Percentiles rank a stretch among this genome's conserved stretches.
These are phyloP conservation scores for Prolemur simus DNA, from an alignment of 2,113 vertebrate species.

Conservation along the genomic window DNA sequence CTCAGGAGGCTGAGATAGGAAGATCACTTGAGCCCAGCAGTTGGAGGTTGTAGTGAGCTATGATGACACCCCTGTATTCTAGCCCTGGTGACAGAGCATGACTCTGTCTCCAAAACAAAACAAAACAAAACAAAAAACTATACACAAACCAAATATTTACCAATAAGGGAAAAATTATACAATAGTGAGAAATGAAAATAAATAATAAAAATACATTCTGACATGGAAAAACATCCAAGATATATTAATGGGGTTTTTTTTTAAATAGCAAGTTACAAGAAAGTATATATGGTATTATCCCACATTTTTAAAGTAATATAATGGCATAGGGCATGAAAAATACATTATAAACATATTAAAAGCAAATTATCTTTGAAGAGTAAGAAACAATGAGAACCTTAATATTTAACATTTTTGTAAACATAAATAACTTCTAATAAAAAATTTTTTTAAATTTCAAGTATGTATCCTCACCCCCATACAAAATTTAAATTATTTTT, in stretches of 20 bases:
- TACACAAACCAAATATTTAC: not conserved
- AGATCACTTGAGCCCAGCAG: too few species aligned
- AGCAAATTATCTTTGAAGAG: not conserved
- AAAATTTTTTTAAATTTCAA: not conserved
- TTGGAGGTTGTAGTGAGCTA: too few species aligned
- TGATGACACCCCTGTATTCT: too few species aligned
- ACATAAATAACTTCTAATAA: not conserved
- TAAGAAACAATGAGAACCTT: not conserved
- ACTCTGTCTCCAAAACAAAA: too few species aligned
- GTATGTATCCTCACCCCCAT: not conserved
- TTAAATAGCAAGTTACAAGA: not conserved
- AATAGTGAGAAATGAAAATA: slow-evolving; percentile 2
- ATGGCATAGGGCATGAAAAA: not conserved
- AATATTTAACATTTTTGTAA: slow-evolving; percentile 7
- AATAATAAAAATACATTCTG: not conserved
- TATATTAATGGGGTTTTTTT: not conserved
- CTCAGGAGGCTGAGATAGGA: too few species aligned
- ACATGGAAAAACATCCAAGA: not conserved
- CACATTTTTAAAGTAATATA: not conserved
- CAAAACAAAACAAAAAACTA: too few species aligned
- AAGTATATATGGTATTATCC: not conserved
- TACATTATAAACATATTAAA: slow-evolving; percentile 1
- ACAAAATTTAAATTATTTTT: not conserved
- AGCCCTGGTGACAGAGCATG: too few species aligned
- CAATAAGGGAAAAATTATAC: not conserved